phyloP scores from a whole-genome alignment of 2,797 vertebrate genomes.

The Cottoperca gobio region DNA sequence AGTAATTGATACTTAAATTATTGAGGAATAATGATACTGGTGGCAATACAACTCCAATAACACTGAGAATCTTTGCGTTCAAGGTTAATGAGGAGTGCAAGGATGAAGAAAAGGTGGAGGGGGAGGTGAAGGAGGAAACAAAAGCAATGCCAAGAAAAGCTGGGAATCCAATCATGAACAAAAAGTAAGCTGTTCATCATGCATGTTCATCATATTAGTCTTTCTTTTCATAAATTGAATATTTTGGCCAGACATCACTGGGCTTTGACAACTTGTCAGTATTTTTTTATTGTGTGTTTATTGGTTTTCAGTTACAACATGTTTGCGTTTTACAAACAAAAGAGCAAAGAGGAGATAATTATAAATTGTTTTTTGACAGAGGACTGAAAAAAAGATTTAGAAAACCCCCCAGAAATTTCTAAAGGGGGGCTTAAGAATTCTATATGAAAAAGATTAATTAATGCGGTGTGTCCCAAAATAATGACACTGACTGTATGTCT shows the following conservation, averaged over 20 bases:
- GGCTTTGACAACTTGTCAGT: neutral
- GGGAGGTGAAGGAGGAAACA: constrained; percentile 43
- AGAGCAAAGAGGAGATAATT: no score
- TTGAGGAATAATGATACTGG: neutral
- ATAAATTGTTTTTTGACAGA: no score
- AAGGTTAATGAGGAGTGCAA: constrained; percentile 61
- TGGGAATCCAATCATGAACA: constrained; percentile 90
- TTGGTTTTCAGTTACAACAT: no score
- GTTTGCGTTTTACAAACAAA: no score
- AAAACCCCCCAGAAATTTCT: no score
- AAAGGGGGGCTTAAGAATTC: no score
- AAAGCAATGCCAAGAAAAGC: constrained; percentile 88
- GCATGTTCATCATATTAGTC: neutral
- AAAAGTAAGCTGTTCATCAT: constrained; percentile 84
- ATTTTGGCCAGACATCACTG: neutral
- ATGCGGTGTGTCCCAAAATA: no score
- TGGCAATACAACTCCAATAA: neutral
- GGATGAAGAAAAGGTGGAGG: constrained; percentile 38
- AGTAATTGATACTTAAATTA: neutral
- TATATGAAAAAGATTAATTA: no score
- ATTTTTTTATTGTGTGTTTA: no score
- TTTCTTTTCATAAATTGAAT: neutral
- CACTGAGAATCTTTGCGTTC: constrained; percentile 23
- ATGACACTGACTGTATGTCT: no score
- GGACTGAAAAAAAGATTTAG: no score